Evolutionary conservation across 1,140 invertebrate species (phyloP), one percentile per base, ranked within the genome.

Genomic region (Euglossa dilemma): DNA sequence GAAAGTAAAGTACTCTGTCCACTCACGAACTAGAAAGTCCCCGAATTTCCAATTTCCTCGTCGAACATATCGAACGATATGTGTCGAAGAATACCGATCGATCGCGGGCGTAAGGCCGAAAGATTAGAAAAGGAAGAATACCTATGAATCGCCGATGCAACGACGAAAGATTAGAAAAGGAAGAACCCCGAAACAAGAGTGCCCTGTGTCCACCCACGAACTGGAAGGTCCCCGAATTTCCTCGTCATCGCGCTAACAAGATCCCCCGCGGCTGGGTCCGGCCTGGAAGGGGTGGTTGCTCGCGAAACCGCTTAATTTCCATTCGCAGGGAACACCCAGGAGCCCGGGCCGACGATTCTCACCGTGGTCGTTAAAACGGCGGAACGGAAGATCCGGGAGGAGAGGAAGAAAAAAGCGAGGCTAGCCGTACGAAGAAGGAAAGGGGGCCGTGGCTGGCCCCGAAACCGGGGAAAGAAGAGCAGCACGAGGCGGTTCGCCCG

Each of bases 291-390:
- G 61, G 12, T 36, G 12, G 25, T 63, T 23, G 7, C 8, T 23
- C 57, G 36, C 36, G 36, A 57, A 73, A 59, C 23, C 54, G 71
- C 36, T 73, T 66, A 76, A 76, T 76, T 64, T 76, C 59, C 61
- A 76, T 66, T 76, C 43, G 6, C 18, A 0, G 47, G 45, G 70
- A 64, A 75, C 73, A 75, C 57, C 73, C 47, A 52, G 5, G 47
- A 63, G 12, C 20, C 23, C 2, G 16, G 16, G 25, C 47, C 45
- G 16, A 50, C 9, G 20, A 47, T 9, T 59, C 23, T 45, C 36
- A n/a, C 56, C 25, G 16, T 20, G 23, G 57, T 45, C 54, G 11
- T 72, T 72, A 56, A 57, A 72, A 23, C 70, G 14, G 47, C 16
- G 25, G n/a, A 18, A n/a, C 14, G 50, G 20, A 57, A 18, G 3